These are phyloP conservation scores for Callorhinus ursinus DNA, from an alignment of 2,113 vertebrate species.

Conservation along the genomic window DNA sequence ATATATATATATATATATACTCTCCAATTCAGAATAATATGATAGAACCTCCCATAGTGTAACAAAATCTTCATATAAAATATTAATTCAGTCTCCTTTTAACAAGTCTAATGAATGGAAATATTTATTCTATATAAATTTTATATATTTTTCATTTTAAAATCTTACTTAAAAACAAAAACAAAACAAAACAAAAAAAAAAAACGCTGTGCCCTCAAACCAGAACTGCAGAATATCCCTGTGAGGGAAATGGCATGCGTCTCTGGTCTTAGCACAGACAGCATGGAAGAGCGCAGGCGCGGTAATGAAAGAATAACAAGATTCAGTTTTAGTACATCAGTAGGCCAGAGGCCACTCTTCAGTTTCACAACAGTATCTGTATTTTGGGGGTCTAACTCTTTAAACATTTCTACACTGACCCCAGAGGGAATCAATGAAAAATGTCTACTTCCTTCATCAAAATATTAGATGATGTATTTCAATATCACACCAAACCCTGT, in stretches of 20 bases:
- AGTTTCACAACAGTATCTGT: conserved; percentile 70
- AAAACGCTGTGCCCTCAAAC: conserved; percentile 80
- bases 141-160: conserved; percentile 84
- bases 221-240: conserved; percentile 64
- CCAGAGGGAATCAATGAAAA: conserved; percentile 81
- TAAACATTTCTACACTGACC: conserved; percentile 76
- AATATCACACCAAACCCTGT: conserved; percentile 75
- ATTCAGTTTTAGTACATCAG: conserved; percentile 65
- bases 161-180: conserved; percentile 71
- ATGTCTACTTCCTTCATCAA: conserved; percentile 82
- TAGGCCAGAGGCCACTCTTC: conserved; percentile 77
- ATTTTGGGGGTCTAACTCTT: conserved; percentile 74
- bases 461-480: conserved; percentile 79
- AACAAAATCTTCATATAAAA: conserved; percentile 89
- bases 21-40: conserved; percentile 89
- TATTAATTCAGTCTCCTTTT: conserved; percentile 86
- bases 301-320: conserved; percentile 48
- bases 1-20: conserved; percentile 83
- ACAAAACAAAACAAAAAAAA: conserved; percentile 66
- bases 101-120: conserved; percentile 86
- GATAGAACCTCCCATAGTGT: conserved; percentile 87
- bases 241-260: conserved; percentile 46
- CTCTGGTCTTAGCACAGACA: conserved; percentile 71
- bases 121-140: conserved; percentile 89
- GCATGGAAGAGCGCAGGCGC: conserved; percentile 68